Base-by-base conservation (phyloP, 2,888 invertebrate genomes). In the Rhingia campestris region DNA sequence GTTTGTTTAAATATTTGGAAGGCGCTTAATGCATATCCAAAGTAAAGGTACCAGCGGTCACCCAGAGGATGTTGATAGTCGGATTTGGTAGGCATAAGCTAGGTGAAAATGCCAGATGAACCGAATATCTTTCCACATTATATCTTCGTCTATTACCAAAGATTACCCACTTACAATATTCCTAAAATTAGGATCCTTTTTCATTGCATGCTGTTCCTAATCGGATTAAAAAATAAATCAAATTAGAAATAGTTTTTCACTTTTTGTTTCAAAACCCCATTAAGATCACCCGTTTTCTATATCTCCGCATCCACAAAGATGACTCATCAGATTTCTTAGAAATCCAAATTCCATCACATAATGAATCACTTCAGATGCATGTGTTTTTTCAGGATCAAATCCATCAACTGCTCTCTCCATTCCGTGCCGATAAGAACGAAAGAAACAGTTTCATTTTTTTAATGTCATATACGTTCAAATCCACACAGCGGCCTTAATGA, bases 361-460 rank as follows among this genome's bases (percentile, higher is more conserved):
- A 54, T 79, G 73, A 53, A 45, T 72, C 79, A 66, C 14, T 4
- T 4, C 47, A 39, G 53, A 79, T 54, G 59, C 66, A 66, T 22
- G 22, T 22, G 22, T 22, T 79, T 53, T 53, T 35, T 37, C n/a
- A 32, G 51, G 39, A 79, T 73, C 66, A 35, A 47, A 66, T 73
- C 53, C 66, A 79, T 79, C 73, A 66, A 79, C n/a, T 53, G 43
- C 56, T 49, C 14, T 56, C 39, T 35, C n/a, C 49, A n/a, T 22
- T 22, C 22, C 22, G 7, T 10, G 14, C 47, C 14, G 77, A 77
- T 72, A 77, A 70, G 51, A 58, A 61, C 22, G 22, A 22, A 22
- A 22, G 1, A 1, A 35, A 63, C 39, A 56, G 45, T 35, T 67
- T 33, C 14, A 22, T 53, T 53, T 45, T 59, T 37, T 35, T 22